Conservation (phyloP, 2,888 invertebrate species). For the Conops quadrifasciatus region DNA sequence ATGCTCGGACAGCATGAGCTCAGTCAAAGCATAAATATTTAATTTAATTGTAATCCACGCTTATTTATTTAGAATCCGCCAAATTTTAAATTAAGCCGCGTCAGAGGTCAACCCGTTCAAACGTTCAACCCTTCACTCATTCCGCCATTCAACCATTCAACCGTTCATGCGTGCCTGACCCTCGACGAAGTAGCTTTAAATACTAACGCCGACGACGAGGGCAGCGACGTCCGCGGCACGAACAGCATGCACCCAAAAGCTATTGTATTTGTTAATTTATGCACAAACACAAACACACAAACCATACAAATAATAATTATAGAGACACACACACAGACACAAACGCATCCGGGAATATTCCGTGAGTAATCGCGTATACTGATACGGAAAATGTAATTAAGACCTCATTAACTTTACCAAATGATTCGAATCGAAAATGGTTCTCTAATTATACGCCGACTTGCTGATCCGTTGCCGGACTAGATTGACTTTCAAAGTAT, state of each 20-base stretch:
- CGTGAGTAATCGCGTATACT: background rate
- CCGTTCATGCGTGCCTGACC: background rate
- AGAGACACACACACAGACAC: background rate
- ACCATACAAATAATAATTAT: no score
- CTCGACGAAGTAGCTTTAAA: no score
- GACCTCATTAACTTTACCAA: conserved; percentile 42
- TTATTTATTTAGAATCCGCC: conserved; percentile 13
- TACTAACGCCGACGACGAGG: no score
- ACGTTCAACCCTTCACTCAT: no score
- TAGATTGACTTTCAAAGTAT: no score
- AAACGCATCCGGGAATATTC: background rate
- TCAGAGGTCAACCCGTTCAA: no score
- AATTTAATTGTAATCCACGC: conserved; percentile 24
- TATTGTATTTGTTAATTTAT: background rate
- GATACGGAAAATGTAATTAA: conserved; percentile 42
- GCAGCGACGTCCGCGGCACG: no score
- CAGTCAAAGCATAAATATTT: conserved; percentile 15
- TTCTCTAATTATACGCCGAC: no score
- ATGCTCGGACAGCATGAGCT: background rate
- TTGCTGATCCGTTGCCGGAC: no score
- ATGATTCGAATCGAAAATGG: conserved; percentile 29
- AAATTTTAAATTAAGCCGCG: background rate
- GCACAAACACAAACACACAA: background rate
- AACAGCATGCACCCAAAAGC: no score
- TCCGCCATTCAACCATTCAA: background rate